Percentiles rank a stretch among this genome's conserved stretches.
These are phyloP conservation scores for Ifrita kowaldi DNA, from an alignment of 2,113 vertebrate genomes.

Conservation along the genomic window DNA sequence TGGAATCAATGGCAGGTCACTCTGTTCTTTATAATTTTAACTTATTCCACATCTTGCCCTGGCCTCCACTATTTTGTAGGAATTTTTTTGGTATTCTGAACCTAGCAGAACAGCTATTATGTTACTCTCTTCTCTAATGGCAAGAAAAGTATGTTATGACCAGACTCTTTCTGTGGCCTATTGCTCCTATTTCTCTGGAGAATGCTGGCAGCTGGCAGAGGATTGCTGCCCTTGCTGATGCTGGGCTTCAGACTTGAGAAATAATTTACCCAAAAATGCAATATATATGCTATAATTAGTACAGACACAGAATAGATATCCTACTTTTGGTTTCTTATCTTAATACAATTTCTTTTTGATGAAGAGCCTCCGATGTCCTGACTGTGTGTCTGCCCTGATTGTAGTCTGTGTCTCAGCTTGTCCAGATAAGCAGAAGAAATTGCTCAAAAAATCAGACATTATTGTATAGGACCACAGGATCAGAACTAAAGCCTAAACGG, in stretches of 20 bases:
- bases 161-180: background rate
- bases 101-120: background rate
- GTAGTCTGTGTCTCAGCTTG: background rate
- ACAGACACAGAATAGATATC: background rate
- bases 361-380: background rate
- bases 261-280: background rate
- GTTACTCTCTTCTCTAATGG: background rate
- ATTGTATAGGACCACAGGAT: background rate
- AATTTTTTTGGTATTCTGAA: background rate
- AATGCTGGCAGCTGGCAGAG: background rate
- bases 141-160: background rate
- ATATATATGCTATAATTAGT: background rate
- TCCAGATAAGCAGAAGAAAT: background rate
- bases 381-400: background rate
- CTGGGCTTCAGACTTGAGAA: background rate
- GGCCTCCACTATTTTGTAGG: background rate
- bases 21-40: background rate
- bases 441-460: background rate
- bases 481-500: background rate
- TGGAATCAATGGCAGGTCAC: background rate
- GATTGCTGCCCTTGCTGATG: background rate
- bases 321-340: background rate
- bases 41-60: background rate
- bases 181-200: conserved; percentile 1
- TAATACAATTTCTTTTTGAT: background rate